Conservation (phyloP, 2,888 invertebrate species). For the Rambutsinella grinnellia region DNA sequence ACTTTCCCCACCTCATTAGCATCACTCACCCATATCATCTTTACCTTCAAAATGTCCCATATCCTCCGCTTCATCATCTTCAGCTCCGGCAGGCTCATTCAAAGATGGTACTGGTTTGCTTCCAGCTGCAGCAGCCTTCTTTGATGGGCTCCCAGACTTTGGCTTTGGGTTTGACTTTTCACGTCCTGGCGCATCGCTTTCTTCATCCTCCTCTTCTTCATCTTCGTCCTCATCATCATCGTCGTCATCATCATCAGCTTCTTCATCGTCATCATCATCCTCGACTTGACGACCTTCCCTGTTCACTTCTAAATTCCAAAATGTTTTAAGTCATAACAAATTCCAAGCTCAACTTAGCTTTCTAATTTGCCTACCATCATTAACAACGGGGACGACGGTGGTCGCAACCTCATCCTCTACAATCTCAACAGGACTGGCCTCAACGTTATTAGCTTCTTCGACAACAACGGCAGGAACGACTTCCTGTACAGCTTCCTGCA, state of each 20-base stretch:
- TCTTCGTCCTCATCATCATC: constrained; percentile 65
- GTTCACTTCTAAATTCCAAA: constrained; percentile 32
- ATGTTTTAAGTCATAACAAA: too few species aligned
- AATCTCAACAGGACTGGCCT: neutral
- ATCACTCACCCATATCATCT: too few species aligned
- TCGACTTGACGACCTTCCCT: constrained; percentile 55
- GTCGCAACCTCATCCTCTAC: constrained; percentile 31
- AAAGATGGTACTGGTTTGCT: constrained; percentile 64
- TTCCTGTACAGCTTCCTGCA: neutral
- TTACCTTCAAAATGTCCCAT: constrained; percentile 62
- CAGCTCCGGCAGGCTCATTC: constrained; percentile 63
- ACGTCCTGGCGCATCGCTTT: constrained; percentile 34
- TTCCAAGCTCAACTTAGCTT: too few species aligned
- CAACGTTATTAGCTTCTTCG: neutral
- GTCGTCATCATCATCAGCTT: constrained; percentile 60
- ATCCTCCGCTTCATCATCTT: constrained; percentile 66
- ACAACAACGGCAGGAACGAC: constrained; percentile 6
- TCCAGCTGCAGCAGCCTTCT: constrained; percentile 41
- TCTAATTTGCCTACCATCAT: constrained; percentile 20
- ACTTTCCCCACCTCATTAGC: too few species aligned
- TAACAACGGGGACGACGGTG: constrained; percentile 37
- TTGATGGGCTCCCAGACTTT: constrained; percentile 17
- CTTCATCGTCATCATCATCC: constrained; percentile 61
- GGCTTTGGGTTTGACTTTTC: constrained; percentile 36
- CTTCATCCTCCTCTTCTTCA: constrained; percentile 62